A percentile compares a stretch with the other conserved stretches of the same genome.
These are phyloP conservation scores for Phenganax marumi DNA, from an alignment of 92 coral and sea anemone species.

Conservation along the genomic window DNA sequence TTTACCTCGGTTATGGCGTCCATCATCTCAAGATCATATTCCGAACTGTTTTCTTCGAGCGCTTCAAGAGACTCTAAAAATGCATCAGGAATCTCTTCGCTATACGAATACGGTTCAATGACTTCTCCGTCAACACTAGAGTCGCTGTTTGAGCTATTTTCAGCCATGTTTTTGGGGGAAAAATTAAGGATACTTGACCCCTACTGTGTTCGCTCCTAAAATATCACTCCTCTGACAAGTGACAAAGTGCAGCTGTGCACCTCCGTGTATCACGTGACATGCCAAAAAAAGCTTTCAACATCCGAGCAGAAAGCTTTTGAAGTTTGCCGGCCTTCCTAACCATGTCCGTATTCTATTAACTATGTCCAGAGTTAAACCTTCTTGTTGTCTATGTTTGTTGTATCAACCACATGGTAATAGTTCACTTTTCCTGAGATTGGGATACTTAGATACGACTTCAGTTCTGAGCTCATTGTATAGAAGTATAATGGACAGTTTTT, in stretches of 20 bases:
- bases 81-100: neutral
- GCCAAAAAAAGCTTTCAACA: neutral
- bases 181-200: neutral
- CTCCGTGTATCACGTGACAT: slow-evolving; percentile 4
- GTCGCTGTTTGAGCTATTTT: neutral
- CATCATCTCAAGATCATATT: neutral
- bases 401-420: neutral
- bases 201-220: neutral
- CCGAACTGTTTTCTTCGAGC: neutral
- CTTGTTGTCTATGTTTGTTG: no score
- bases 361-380: neutral
- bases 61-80: slow-evolving; percentile 4
- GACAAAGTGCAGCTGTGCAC: neutral
- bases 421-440: neutral
- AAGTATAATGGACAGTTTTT: no score
- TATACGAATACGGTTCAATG: neutral
- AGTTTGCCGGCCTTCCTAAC: slow-evolving; percentile 10
- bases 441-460: neutral
- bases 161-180: neutral
- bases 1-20: neutral
- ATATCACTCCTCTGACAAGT: neutral
- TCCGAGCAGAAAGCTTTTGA: neutral
- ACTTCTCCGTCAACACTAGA: neutral
- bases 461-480: neutral
- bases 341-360: neutral